Evolutionary conservation across 2,888 invertebrate genomes (phyloP).

Genomic region (Fragum fragum): DNA sequence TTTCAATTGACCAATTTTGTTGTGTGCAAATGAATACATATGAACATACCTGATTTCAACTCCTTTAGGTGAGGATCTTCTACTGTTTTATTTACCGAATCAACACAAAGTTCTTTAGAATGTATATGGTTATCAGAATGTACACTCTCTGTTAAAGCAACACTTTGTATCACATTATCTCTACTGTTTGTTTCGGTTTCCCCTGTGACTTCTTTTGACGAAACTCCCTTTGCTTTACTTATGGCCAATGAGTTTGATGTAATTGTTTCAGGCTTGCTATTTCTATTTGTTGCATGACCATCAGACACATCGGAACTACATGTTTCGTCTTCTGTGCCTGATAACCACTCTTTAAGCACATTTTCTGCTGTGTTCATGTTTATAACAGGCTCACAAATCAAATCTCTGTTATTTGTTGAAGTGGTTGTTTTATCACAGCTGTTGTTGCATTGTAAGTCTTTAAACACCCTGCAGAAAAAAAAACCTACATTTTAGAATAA

Average conservation of each 20-base stretch:
- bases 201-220: too few species aligned
- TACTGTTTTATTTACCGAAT: not conserved
- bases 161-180: not conserved
- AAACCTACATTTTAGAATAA: too few species aligned
- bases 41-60: not conserved
- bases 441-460: constrained; percentile 46
- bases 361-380: not conserved
- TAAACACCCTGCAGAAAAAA: constrained; percentile 69
- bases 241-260: too few species aligned
- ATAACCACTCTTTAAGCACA: not conserved
- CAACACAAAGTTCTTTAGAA: not conserved
- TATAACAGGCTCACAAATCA: not conserved
- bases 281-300: not conserved
- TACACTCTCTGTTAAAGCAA: not conserved
- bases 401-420: not conserved
- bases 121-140: not conserved
- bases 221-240: too few species aligned
- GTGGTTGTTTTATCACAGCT: not conserved
- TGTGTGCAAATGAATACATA: too few species aligned
- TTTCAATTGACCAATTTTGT: too few species aligned
- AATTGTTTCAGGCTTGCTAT: too few species aligned
- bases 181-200: not conserved
- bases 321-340: not conserved
- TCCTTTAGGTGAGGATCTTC: not conserved
- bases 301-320: not conserved